Percentiles rank a stretch among this genome's conserved stretches.
Conservation (phyloP, 2,888 invertebrate genomes). For the Pandemis cinnamomeana region DNA sequence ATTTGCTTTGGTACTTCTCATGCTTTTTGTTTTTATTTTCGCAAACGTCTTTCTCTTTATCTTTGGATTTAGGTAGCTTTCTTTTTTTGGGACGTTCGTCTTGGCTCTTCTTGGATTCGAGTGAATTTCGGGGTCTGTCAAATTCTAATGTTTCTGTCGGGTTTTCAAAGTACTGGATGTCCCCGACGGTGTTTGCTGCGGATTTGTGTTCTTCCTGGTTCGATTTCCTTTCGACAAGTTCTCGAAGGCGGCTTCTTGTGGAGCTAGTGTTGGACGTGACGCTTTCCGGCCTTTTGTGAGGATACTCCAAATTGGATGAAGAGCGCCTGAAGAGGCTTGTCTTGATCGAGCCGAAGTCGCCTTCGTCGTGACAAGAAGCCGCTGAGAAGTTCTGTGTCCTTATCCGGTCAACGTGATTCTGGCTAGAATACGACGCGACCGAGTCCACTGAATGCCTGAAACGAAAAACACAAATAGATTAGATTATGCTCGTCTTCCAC, state of each 20-base stretch:
- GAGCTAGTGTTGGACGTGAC: conserved; percentile 80
- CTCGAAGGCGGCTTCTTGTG: conserved; percentile 83
- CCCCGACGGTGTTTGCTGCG: conserved; percentile 78
- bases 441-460: conserved; percentile 85
- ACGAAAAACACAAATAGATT: conserved; percentile 69
- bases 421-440: conserved; percentile 85
- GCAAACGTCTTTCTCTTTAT: conserved; percentile 62
- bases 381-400: conserved; percentile 83
- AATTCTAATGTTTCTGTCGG: conserved; percentile 81
- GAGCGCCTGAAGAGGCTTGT: conserved; percentile 81
- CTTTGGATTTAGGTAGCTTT: conserved; percentile 72
- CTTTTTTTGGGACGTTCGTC: conserved; percentile 79
- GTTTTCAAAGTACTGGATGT: conserved; percentile 82
- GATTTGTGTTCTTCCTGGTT: conserved; percentile 80
- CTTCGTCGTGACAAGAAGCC: conserved; percentile 83
- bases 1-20: conserved; percentile 79
- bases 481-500: conserved; percentile 64
- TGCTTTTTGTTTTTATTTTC: conserved; percentile 76
- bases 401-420: conserved; percentile 85
- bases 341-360: conserved; percentile 81
- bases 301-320: conserved; percentile 77
- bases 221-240: conserved; percentile 82
- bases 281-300: conserved; percentile 77
- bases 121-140: conserved; percentile 72
- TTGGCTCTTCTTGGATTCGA: conserved; percentile 73